Evolutionary conservation across 2,888 invertebrate genomes (phyloP), one percentile per base, ranked within the genome.

Genomic region (Nudaria mundana): DNA sequence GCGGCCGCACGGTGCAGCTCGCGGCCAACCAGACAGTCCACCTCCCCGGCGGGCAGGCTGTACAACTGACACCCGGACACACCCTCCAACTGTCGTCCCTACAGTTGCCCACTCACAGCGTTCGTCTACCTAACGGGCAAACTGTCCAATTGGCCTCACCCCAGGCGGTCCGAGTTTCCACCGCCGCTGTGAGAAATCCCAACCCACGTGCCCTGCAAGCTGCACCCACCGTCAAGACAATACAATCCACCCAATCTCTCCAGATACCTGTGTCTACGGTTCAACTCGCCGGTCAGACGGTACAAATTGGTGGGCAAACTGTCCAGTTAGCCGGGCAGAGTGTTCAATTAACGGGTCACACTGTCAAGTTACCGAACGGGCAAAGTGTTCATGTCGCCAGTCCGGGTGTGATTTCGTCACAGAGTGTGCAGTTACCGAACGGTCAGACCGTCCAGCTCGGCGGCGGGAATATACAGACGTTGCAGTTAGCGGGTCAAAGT

Each of bases 271-370:
- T 81, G 0, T 81, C 81, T 0, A 69, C 81, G 1, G 84, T 76
- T 5, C 90, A 76, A 47, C 59, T 74, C 29, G 73, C 71, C n/a
- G 82, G 78, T 13, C 81, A 77, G 45, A 82, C 74, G 8, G 81
- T 80, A 16, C 85, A 76, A 57, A 76, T 83, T 8, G 82, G 56
- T 24, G 85, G 78, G 20, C 87, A 87, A 52, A 84, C 81, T 0
- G 81, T 85, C 0, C 84, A 85, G 40, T 39, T 85, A 26, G 76
- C 79, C 7, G 81, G 83, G 14, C 84, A 79, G 40, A 85, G 80
- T 22, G 79, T 87, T 2, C 86, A 86, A 34, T 47, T 86, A 7
- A 85, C 74, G 8, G 90, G 77, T 1, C 81, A 91, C 35, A 90
- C 90, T 0, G 90, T 85, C 1, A 83, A 86, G 46, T 49, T 85